Percentiles rank a stretch among this genome's conserved stretches.
phyloP scores from a whole-genome alignment of 2,797 vertebrate genomes.

The Prunella strophiata region DNA sequence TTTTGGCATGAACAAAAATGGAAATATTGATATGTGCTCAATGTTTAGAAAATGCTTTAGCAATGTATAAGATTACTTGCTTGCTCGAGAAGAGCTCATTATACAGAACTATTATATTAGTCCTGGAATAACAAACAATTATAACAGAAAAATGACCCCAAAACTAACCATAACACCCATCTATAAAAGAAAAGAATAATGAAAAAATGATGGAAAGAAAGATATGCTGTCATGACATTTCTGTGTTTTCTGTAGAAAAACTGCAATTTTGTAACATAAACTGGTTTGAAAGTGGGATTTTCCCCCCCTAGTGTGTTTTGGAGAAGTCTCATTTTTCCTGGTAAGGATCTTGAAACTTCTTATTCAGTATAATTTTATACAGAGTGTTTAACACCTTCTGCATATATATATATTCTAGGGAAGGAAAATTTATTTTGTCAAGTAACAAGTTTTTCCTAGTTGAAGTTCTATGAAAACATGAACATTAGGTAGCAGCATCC shows the following conservation, averaged over 20 bases:
- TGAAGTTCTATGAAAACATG: rapidly evolving
- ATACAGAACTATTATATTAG: neutral
- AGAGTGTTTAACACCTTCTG: neutral
- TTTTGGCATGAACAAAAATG: neutral
- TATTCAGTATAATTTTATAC: neutral
- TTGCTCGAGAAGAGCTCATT: neutral
- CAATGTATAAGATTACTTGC: neutral
- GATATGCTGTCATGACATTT: neutral
- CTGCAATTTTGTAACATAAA: neutral
- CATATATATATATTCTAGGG: neutral
- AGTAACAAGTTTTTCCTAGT: neutral
- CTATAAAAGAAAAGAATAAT: neutral
- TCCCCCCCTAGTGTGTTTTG: rapidly evolving
- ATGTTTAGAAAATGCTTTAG: neutral
- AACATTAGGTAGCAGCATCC: neutral
- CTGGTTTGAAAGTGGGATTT: neutral
- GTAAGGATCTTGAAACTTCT: neutral
- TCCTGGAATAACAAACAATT: neutral
- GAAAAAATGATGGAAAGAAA: neutral
- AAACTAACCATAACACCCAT: rapidly evolving
- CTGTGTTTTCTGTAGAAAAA: neutral
- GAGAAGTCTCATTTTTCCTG: neutral
- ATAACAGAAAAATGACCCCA: neutral
- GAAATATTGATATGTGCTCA: neutral
- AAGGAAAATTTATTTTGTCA: neutral